Conservation (phyloP, 2,797 vertebrate genomes). For the Phaenicophaeus curvirostris region DNA sequence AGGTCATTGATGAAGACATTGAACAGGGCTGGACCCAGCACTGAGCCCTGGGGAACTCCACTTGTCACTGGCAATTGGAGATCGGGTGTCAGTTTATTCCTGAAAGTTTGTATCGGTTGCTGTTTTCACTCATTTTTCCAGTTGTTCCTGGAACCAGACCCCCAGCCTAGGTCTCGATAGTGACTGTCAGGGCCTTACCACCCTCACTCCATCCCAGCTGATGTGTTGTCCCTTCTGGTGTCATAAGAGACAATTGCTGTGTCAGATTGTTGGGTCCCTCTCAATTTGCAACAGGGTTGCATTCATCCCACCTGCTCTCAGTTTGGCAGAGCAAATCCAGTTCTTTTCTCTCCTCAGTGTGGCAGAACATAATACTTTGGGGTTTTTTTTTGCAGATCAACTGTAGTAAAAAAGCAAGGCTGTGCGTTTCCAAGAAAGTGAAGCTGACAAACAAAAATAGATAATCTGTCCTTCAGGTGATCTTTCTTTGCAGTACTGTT, state of each 20-base stretch:
- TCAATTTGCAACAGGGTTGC: background rate
- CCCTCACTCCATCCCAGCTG: background rate
- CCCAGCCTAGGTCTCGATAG: background rate
- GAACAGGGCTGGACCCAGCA: too few relatives aligned
- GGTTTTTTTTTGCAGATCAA: background rate
- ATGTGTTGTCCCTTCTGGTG: fast-evolving
- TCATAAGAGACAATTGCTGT: background rate
- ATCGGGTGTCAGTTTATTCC: background rate
- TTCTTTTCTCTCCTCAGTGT: background rate
- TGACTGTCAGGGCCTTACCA: background rate
- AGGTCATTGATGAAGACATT: too few relatives aligned
- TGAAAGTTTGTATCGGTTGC: background rate
- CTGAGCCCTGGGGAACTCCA: too few relatives aligned
- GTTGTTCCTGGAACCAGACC: background rate
- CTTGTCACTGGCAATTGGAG: too few relatives aligned
- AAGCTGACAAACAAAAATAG: background rate
- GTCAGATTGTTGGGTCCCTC: background rate
- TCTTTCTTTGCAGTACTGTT: background rate
- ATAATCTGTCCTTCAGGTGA: background rate
- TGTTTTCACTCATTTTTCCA: background rate
- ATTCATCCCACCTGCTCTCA: background rate
- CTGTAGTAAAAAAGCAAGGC: background rate
- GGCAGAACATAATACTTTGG: background rate
- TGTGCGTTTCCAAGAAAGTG: background rate
- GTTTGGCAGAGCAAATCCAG: background rate